Conservation (phyloP, 2,888 invertebrate genomes). For the Oeneis ivallda region DNA sequence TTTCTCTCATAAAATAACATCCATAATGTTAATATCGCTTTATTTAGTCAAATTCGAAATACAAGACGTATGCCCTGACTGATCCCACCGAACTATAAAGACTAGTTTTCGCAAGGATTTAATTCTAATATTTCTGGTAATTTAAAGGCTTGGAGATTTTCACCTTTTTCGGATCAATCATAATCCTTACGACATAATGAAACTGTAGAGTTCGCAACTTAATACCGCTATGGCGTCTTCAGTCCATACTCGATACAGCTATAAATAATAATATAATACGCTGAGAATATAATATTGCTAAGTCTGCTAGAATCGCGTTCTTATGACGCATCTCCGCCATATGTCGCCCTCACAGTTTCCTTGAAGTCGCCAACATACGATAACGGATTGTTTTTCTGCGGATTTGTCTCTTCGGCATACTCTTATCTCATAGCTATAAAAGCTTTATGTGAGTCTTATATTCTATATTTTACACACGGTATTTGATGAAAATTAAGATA, state of each 20-base stretch:
- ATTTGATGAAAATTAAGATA: no score
- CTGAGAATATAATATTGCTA: conserved; percentile 30
- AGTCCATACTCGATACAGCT: conserved; percentile 23
- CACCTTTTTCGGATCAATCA: not conserved
- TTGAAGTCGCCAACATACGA: conserved; percentile 63
- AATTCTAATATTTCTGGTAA: no score
- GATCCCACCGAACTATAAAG: no score
- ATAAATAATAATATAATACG: conserved; percentile 12
- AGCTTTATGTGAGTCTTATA: no score
- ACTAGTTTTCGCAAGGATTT: no score
- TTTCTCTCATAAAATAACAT: not conserved
- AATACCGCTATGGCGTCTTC: conserved; percentile 15
- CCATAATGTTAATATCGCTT: not conserved
- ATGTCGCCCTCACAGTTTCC: conserved; percentile 66
- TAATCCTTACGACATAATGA: not conserved
- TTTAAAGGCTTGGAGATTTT: not conserved
- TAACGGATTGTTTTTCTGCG: conserved; percentile 33
- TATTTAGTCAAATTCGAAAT: not conserved
- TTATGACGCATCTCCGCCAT: conserved; percentile 71
- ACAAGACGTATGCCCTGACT: not conserved
- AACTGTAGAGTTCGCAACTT: not conserved
- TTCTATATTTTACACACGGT: no score
- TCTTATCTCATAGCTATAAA: no score
- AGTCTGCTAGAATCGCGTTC: conserved; percentile 38
- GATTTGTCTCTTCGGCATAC: conserved; percentile 16